Conservation (phyloP, 2,888 invertebrate species). For the Enchytraeus crypticus region DNA sequence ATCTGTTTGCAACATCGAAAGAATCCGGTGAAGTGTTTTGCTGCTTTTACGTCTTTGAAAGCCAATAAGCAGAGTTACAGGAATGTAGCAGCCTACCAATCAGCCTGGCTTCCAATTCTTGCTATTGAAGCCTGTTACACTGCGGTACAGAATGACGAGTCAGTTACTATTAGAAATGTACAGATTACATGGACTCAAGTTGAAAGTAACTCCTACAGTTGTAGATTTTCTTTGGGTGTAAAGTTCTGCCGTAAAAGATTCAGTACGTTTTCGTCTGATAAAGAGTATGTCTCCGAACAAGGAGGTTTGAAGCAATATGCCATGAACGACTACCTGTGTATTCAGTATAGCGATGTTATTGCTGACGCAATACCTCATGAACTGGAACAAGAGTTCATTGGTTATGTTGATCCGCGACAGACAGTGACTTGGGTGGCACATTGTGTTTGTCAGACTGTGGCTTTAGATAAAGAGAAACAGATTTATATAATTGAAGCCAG, state of each 20-base stretch:
- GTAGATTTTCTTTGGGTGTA: too few relatives aligned
- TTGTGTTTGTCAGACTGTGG: conserved; percentile 29
- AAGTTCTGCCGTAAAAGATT: neutral
- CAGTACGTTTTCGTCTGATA: too few relatives aligned
- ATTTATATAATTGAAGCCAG: conserved; percentile 22
- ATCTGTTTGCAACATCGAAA: conserved; percentile 39
- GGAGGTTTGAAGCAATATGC: too few relatives aligned
- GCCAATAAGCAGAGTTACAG: conserved; percentile 26
- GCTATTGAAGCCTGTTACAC: conserved; percentile 34
- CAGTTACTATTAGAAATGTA: conserved; percentile 34
- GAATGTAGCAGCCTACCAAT: conserved; percentile 31
- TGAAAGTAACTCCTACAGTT: too few relatives aligned
- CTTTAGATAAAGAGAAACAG: conserved; percentile 15
- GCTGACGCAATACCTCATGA: conserved; percentile 24
- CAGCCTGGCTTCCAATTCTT: conserved; percentile 34
- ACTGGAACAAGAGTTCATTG: neutral
- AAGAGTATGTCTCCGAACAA: too few relatives aligned
- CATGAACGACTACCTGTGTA: conserved; percentile 37
- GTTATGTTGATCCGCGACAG: conserved; percentile 25
- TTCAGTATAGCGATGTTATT: conserved; percentile 31
- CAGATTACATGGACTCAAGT: conserved; percentile 35
- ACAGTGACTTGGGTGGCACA: conserved; percentile 39
- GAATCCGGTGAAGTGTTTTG: conserved; percentile 31
- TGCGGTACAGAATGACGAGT: conserved; percentile 30
- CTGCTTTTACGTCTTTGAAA: conserved; percentile 1